phyloP scores from a whole-genome alignment of 2,888 invertebrate genomes.

The Chrysolina americana region DNA sequence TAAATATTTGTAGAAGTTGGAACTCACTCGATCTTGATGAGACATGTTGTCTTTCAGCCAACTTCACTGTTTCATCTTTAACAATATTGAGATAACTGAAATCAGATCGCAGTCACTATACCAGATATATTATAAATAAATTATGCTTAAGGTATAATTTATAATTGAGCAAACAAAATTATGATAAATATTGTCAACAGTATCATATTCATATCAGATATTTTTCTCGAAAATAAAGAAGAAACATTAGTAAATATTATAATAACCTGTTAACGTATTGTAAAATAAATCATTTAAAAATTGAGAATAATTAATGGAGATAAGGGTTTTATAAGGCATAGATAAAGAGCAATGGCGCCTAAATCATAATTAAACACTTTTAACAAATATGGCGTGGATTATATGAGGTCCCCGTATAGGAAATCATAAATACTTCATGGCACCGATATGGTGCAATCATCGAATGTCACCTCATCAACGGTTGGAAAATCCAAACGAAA shows the following conservation, averaged over 20 bases:
- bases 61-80: slow-evolving; percentile 54
- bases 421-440: slow-evolving; percentile 42
- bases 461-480: background rate
- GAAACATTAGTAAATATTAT: slow-evolving; percentile 53
- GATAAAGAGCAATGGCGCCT: slow-evolving; percentile 52
- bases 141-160: slow-evolving; percentile 51
- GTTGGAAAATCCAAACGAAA: slow-evolving; percentile 15
- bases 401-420: slow-evolving; percentile 40
- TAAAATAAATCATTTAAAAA: slow-evolving; percentile 55
- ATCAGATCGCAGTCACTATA: slow-evolving; percentile 42
- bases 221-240: slow-evolving; percentile 52
- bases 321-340: slow-evolving; percentile 51
- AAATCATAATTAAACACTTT: slow-evolving; percentile 47
- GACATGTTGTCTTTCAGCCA: slow-evolving; percentile 41
- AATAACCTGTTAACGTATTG: slow-evolving; percentile 55
- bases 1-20: slow-evolving; percentile 17
- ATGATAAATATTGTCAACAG: slow-evolving; percentile 54
- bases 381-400: slow-evolving; percentile 45
- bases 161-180: slow-evolving; percentile 52
- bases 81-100: slow-evolving; percentile 60
- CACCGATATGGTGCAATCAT: slow-evolving; percentile 32
- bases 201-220: slow-evolving; percentile 53
- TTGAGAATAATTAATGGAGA: slow-evolving; percentile 52
- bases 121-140: slow-evolving; percentile 51
- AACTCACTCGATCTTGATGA: slow-evolving; percentile 47